These are phyloP conservation scores for Stenoptilia bipunctidactyla DNA, from an alignment of 2,888 invertebrate species.

Conservation along the genomic window DNA sequence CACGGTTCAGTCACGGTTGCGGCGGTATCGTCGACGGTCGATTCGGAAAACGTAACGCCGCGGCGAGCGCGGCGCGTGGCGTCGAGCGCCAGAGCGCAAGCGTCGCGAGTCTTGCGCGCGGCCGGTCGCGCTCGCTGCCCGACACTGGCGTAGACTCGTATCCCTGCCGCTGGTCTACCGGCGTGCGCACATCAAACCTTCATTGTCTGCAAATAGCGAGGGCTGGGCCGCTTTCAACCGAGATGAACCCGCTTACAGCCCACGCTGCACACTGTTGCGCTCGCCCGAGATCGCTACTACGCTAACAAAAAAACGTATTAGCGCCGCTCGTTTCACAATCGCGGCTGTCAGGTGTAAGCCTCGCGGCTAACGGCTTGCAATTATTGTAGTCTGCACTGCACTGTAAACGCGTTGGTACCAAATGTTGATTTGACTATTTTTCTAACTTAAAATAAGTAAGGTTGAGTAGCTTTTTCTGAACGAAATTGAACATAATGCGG, in stretches of 20 bases:
- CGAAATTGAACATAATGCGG: background rate
- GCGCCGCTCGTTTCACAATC: constrained; percentile 30
- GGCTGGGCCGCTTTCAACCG: constrained; percentile 53
- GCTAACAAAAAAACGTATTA: constrained; percentile 31
- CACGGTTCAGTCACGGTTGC: constrained; percentile 62
- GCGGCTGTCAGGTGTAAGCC: constrained; percentile 9
- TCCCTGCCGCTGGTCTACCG: constrained; percentile 39
- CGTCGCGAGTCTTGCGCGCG: constrained; percentile 54
- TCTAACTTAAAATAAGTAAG: too few species aligned
- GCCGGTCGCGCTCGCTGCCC: constrained; percentile 57
- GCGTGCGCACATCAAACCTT: constrained; percentile 67
- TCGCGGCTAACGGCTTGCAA: too few species aligned
- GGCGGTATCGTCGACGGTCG: constrained; percentile 53
- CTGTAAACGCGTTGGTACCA: too few species aligned
- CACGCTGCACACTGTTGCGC: constrained; percentile 38
- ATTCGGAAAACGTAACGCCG: constrained; percentile 66
- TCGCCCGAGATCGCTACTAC: constrained; percentile 13
- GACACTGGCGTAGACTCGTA: constrained; percentile 58
- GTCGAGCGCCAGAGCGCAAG: constrained; percentile 63
- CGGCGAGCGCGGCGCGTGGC: constrained; percentile 55
- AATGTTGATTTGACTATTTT: too few species aligned
- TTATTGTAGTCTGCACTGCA: too few species aligned
- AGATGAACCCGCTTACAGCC: constrained; percentile 32
- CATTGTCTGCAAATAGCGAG: constrained; percentile 66
- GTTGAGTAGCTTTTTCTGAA: background rate